A percentile compares a stretch with the other conserved stretches of the same genome.
Conservation (phyloP, 2,113 vertebrate genomes). For the Smithornis capensis region DNA sequence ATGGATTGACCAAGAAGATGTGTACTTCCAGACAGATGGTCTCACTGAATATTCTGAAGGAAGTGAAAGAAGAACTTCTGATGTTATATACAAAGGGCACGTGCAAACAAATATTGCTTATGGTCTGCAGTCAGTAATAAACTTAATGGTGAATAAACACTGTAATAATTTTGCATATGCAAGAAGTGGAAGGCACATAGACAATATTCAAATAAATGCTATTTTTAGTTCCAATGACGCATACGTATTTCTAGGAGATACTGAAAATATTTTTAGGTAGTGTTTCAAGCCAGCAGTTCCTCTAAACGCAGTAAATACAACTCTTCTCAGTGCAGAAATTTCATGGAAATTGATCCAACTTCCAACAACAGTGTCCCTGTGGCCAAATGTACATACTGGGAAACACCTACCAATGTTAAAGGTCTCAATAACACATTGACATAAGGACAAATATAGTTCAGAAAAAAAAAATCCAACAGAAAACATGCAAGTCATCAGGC, state of each 20-base stretch:
- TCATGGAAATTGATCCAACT: neutral
- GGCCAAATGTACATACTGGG: neutral
- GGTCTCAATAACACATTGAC: neutral
- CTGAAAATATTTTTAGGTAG: neutral
- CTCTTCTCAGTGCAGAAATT: neutral
- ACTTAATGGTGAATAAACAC: neutral
- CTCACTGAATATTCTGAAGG: neutral
- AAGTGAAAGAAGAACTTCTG: neutral
- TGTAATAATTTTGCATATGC: neutral
- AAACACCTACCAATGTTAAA: neutral
- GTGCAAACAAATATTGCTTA: neutral
- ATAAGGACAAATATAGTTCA: neutral
- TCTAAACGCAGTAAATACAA: neutral
- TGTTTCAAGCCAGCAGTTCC: neutral
- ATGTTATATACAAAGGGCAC: neutral
- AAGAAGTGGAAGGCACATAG: neutral
- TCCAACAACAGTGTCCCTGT: neutral
- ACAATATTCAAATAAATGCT: neutral
- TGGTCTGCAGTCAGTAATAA: neutral
- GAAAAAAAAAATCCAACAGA: neutral
- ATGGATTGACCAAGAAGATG: neutral
- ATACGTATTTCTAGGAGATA: neutral
- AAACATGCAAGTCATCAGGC: neutral
- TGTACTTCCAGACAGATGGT: neutral
- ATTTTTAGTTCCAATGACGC: neutral